These are phyloP conservation scores for Lepidurus packardi DNA, from an alignment of 1,140 invertebrate species.

Conservation along the genomic window DNA sequence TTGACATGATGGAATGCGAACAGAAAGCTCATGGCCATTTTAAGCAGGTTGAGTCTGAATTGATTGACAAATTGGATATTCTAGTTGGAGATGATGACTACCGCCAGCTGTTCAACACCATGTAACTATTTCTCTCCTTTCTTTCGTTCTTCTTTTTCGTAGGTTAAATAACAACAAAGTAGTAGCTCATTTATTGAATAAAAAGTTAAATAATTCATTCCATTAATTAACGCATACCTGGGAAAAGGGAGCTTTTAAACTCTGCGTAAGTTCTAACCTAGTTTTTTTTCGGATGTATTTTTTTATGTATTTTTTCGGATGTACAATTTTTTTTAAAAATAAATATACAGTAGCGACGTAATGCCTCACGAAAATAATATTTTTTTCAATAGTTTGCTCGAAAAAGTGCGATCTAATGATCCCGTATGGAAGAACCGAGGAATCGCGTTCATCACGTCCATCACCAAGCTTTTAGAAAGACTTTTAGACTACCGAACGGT, in stretches of 20 bases:
- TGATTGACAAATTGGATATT: conserved; percentile 89
- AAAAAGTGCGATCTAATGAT: conserved; percentile 75
- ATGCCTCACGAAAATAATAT: not conserved
- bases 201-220: no score
- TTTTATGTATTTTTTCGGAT: no score
- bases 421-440: conserved; percentile 85
- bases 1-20: conserved; percentile 95
- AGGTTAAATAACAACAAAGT: conserved; percentile 28
- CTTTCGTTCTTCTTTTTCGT: conserved; percentile 29
- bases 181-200: not conserved
- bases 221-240: no score
- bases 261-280: conserved; percentile 29
- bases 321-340: no score
- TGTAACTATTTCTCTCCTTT: conserved; percentile 61
- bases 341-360: no score
- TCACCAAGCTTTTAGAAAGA: conserved; percentile 78
- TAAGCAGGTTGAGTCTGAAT: conserved; percentile 79
- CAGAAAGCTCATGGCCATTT: conserved; percentile 74
- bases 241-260: conserved; percentile 33
- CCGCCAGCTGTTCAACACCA: conserved; percentile 80
- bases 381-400: conserved; percentile 60
- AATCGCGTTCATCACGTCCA: conserved; percentile 81
- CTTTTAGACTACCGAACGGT: conserved; percentile 87
- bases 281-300: not conserved
- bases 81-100: conserved; percentile 89